phyloP scores from a whole-genome alignment of 2,113 vertebrate genomes.

The Eudyptes chrysolophus region DNA sequence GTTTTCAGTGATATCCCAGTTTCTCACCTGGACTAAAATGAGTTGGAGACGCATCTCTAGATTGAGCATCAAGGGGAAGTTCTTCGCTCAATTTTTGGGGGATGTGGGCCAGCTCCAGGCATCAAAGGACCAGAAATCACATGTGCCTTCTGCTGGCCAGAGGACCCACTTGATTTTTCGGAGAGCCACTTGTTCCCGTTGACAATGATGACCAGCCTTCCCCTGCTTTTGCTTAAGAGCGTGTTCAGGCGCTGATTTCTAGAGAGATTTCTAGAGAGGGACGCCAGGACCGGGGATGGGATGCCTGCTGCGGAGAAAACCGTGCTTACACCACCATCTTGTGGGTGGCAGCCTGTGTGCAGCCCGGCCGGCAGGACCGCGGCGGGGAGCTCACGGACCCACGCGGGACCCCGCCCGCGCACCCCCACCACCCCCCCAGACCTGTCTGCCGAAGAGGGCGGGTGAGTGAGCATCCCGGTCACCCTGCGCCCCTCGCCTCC shows the following conservation, averaged over 20 bases:
- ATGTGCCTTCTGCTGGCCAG: neutral
- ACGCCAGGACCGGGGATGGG: accelerated
- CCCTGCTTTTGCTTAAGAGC: accelerated
- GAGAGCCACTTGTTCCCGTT: neutral
- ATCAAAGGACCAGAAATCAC: neutral
- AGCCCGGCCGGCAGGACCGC: neutral
- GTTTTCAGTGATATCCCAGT: neutral
- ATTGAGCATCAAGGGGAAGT: neutral
- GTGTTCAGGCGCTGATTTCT: neutral
- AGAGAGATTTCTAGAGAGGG: neutral
- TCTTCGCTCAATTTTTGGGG: neutral
- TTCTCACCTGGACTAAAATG: neutral
- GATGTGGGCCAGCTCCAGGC: neutral
- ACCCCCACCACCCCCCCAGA: too few species aligned
- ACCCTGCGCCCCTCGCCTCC: too few species aligned
- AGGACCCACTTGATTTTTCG: neutral
- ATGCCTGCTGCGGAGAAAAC: neutral
- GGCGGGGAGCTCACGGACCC: too few species aligned
- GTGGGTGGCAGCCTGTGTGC: neutral
- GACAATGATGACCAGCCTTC: neutral
- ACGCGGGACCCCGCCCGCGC: too few species aligned
- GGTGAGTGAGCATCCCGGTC: neutral
- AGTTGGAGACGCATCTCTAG: neutral
- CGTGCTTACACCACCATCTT: neutral
- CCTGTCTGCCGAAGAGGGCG: accelerated